Evolutionary conservation across 2,797 vertebrate genomes (phyloP).

Genomic region (Staurois parvus): DNA sequence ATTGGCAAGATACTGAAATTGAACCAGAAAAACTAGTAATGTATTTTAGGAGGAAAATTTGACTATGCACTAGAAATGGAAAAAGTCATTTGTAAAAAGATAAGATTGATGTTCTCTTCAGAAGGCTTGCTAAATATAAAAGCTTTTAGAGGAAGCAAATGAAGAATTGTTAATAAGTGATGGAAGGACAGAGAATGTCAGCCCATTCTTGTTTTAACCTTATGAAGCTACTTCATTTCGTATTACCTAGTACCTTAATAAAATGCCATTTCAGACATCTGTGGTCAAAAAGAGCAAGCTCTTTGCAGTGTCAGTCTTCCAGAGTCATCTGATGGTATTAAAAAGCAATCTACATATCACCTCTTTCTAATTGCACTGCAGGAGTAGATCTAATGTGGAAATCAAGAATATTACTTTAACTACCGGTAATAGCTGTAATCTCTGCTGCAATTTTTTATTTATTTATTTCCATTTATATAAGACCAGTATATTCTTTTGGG

Average conservation of each 20-base stretch:
- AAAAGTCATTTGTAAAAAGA: constrained; percentile 51
- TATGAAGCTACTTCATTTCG: constrained; percentile 28
- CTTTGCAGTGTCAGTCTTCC: constrained; percentile 24
- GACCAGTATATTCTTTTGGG: not conserved
- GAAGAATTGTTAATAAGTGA: constrained; percentile 45
- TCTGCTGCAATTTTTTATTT: not conserved
- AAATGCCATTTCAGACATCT: constrained; percentile 16
- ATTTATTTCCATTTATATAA: not conserved
- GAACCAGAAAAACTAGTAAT: not conserved
- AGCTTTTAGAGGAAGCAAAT: constrained; percentile 46
- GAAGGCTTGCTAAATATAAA: constrained; percentile 43
- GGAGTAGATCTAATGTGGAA: not conserved
- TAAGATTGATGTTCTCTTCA: constrained; percentile 49
- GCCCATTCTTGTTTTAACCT: constrained; percentile 50
- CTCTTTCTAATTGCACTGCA: constrained; percentile 16
- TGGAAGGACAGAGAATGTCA: constrained; percentile 46
- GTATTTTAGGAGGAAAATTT: constrained; percentile 38
- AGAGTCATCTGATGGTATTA: constrained; percentile 20
- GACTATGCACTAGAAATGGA: constrained; percentile 41
- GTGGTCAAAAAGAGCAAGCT: constrained; percentile 33
- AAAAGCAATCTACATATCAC: constrained; percentile 33
- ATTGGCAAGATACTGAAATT: not conserved
- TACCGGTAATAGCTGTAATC: not conserved
- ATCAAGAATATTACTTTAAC: not conserved
- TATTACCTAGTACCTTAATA: constrained; percentile 39